Evolutionary conservation across 2,113 vertebrate genomes (phyloP), one percentile per base, ranked within the genome.

Genomic region (Aix galericulata): DNA sequence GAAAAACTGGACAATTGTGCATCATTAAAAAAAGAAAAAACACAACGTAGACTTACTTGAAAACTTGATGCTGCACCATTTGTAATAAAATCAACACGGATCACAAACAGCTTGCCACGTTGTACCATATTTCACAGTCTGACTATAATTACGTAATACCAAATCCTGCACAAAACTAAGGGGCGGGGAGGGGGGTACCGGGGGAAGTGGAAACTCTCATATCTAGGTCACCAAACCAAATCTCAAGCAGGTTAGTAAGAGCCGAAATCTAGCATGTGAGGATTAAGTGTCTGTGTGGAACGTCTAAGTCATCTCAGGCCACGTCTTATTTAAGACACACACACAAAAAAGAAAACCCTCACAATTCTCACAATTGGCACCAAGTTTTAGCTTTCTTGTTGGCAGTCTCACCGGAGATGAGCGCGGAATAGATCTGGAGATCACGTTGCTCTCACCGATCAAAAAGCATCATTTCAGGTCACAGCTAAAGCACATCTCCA

Each of bases 11-110:
- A 98, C 97, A 95, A 83, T 94, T 96, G 96, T 95, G 95, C 91
- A 95, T 96, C 95, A 13, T 98, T 97, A 96, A 97, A 97, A 97
- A 97, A 96, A 76, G 97, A 96, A 78, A 89, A 97, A 96, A 97
- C 96, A 83, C 52, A 55, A 55, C 62, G 26, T 86, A 98, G 94
- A 98, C 95, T 97, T 98, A 98, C 98, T 98, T 98, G 98, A 98
- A 98, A 98, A 97, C 93, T 97, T 97, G 95, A 97, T 98, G 96
- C 97, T 98, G 98, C 98, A 97, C 97, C 97, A 80, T 95, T 97
- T 98, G 94, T 97, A 96, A 97, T 94, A 97, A 98, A 97, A 96
- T 42, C 96, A 97, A 98, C 98, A 98, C 98, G 83, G 96, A 98
- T 98, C 98, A 98, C 98, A 96, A 97, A 97, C 89, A 92, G 98